Evolutionary conservation across 2,797 vertebrate genomes (phyloP).

Genomic region (Fratercula arctica): DNA sequence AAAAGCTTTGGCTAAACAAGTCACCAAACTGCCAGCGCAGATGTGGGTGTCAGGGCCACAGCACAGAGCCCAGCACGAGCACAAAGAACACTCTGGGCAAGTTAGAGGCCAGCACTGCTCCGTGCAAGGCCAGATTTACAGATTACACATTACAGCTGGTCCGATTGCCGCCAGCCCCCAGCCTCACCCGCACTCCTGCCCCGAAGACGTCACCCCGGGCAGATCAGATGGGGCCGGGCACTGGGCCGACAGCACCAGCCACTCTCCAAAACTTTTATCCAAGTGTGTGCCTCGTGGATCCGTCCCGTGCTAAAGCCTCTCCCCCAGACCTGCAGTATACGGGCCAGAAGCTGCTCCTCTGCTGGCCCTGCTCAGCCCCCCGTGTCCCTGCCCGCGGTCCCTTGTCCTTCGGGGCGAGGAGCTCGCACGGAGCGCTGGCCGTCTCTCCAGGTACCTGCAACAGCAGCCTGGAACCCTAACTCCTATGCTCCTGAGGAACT

Average conservation of each 20-base stretch:
- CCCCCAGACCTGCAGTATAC: not conserved
- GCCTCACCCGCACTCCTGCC: not conserved
- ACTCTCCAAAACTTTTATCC: accelerated
- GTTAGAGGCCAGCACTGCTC: not conserved
- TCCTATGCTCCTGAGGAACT: not conserved
- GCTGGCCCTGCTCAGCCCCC: not conserved
- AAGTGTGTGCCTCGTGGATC: accelerated
- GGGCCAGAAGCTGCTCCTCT: not conserved
- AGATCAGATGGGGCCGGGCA: not conserved
- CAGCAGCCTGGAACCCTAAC: not conserved
- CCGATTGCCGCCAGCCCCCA: not conserved
- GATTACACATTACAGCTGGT: no score
- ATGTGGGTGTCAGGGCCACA: no score
- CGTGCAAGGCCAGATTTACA: not conserved
- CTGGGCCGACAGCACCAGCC: not conserved
- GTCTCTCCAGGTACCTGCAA: not conserved
- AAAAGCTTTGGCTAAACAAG: not conserved
- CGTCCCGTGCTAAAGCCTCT: not conserved
- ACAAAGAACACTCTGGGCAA: accelerated
- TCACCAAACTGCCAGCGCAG: not conserved
- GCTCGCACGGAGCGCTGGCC: accelerated
- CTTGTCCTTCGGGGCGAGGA: not conserved
- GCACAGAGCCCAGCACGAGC: accelerated
- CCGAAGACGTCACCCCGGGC: accelerated
- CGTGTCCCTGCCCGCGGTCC: not conserved